phyloP scores from a whole-genome alignment of 2,113 vertebrate genomes.

The Lophochroa leadbeateri region DNA sequence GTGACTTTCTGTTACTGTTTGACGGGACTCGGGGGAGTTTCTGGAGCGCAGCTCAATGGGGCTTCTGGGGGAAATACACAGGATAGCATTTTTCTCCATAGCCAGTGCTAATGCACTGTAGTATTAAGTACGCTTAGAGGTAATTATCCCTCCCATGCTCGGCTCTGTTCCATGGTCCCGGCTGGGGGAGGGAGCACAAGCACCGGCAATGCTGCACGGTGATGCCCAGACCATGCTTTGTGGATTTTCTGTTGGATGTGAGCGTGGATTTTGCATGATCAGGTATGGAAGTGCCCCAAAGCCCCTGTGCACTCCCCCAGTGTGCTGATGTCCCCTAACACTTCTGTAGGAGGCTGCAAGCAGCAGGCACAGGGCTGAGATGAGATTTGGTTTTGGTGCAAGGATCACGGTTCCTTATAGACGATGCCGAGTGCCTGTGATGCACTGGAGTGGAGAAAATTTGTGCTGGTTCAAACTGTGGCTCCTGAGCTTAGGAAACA shows the following conservation, averaged over 20 bases:
- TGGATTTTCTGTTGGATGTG: not conserved
- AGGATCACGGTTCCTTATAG: accelerated
- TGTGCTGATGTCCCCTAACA: accelerated
- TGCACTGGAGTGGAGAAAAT: not conserved
- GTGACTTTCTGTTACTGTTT: slow-evolving; percentile 63
- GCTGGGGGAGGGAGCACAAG: not conserved
- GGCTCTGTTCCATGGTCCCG: not conserved
- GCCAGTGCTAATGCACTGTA: slow-evolving; percentile 71
- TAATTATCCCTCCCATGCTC: slow-evolving; percentile 74
- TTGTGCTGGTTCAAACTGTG: not conserved
- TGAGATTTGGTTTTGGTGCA: not conserved
- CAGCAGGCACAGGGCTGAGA: accelerated
- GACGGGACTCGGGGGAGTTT: slow-evolving; percentile 73
- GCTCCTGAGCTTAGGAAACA: not conserved
- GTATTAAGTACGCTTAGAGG: slow-evolving; percentile 75
- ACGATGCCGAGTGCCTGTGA: not conserved
- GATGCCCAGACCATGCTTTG: not conserved
- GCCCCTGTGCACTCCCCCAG: not conserved
- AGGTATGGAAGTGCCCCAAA: not conserved
- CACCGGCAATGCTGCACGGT: accelerated
- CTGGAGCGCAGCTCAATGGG: slow-evolving; percentile 69
- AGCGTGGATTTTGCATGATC: not conserved
- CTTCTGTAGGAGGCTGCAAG: no score
- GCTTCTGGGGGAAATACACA: slow-evolving; percentile 72
- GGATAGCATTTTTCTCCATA: slow-evolving; percentile 65